Evolutionary conservation across 92 coral and sea anemone genomes (phyloP).

Genomic region (Plumapathes pennacea): DNA sequence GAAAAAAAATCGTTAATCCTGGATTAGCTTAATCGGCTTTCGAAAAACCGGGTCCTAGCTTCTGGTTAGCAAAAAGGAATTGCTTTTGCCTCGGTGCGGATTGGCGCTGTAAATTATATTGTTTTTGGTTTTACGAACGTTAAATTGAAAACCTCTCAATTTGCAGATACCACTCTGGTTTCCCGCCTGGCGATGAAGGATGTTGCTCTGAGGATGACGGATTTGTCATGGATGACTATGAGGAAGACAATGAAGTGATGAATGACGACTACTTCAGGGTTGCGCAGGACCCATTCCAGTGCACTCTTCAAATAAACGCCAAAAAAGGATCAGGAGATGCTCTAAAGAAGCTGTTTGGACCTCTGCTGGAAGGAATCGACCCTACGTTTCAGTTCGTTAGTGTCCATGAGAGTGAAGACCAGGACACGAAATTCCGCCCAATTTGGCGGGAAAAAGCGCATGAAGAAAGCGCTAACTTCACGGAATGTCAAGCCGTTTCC

Average conservation of each 20-base stretch:
- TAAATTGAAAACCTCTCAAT: too few species aligned
- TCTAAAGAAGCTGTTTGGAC: constrained; percentile 55
- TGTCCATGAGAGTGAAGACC: constrained; percentile 48
- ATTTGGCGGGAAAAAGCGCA: background rate
- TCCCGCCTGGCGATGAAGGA: too few species aligned
- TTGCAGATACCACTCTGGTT: too few species aligned
- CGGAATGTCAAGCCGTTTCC: constrained; percentile 48
- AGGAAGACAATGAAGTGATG: constrained; percentile 1
- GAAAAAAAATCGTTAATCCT: too few species aligned
- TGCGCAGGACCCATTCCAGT: constrained; percentile 71
- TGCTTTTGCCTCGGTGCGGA: too few species aligned
- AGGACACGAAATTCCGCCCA: constrained; percentile 2
- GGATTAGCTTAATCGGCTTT: too few species aligned
- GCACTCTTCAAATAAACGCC: constrained; percentile 62
- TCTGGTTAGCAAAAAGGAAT: too few species aligned
- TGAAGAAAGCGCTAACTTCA: background rate
- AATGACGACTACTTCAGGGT: background rate
- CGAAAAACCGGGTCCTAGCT: too few species aligned
- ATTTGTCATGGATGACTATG: constrained; percentile 9
- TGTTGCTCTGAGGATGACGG: constrained; percentile 44
- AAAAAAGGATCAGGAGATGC: constrained; percentile 32
- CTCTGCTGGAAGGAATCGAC: constrained; percentile 76
- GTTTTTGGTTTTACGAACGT: too few species aligned
- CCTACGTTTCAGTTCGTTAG: constrained; percentile 80
- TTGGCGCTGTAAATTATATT: too few species aligned